Evolutionary conservation across 2,797 vertebrate genomes (phyloP).

Genomic region (Scyliorhinus canicula): DNA sequence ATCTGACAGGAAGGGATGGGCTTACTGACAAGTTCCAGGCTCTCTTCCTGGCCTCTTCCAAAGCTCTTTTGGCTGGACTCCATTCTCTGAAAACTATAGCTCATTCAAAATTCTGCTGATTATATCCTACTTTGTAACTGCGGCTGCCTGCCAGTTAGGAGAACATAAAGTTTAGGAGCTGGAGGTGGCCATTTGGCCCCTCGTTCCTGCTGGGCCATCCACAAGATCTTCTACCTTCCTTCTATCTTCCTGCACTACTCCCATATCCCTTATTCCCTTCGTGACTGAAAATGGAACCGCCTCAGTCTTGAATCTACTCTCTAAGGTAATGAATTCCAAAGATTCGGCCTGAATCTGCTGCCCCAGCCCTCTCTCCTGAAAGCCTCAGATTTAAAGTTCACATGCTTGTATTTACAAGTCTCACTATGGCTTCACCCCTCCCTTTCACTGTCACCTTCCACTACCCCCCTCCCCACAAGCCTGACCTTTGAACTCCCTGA

Average conservation of each 20-base stretch:
- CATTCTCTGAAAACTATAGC: background rate
- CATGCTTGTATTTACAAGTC: background rate
- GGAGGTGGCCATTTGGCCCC: background rate
- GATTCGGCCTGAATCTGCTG: background rate
- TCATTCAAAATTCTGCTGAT: background rate
- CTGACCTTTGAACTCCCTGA: background rate
- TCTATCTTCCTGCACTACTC: background rate
- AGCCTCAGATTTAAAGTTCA: background rate
- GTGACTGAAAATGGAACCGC: background rate
- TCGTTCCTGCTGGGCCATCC: background rate
- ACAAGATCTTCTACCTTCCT: background rate
- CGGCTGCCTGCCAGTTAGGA: background rate
- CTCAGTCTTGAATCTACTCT: background rate
- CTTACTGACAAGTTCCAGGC: background rate
- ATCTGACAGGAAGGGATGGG: background rate
- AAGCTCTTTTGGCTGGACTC: background rate
- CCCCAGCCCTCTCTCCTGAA: background rate
- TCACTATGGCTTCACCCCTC: too few species aligned
- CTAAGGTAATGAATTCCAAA: background rate
- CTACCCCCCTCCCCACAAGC: background rate
- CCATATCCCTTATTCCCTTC: background rate
- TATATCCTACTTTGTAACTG: background rate
- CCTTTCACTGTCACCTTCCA: background rate
- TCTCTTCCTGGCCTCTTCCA: background rate
- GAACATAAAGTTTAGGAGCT: background rate